Conservation (phyloP, 2,888 invertebrate genomes). For the Drosophila parthenogenetica region DNA sequence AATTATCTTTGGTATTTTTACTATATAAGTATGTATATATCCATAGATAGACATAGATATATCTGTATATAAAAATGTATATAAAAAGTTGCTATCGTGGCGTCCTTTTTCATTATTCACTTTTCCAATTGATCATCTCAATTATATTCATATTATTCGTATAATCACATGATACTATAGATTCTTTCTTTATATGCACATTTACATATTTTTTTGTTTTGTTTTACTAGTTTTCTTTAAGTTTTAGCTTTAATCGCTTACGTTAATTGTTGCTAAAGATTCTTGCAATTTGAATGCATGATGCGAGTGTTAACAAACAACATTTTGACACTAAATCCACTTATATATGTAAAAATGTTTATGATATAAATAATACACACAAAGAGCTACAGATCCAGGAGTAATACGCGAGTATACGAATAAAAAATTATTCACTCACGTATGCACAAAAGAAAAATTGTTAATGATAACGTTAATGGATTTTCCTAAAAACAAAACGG, state of each 20-base stretch:
- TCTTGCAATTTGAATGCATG: slow-evolving; percentile 48
- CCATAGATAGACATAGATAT: slow-evolving; percentile 43
- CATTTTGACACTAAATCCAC: slow-evolving; percentile 63
- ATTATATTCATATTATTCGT: slow-evolving; percentile 44
- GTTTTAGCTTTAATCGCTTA: slow-evolving; percentile 54
- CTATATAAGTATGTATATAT: slow-evolving; percentile 64
- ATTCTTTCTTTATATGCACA: slow-evolving; percentile 61
- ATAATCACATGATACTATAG: slow-evolving; percentile 73
- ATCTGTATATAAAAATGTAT: slow-evolving; percentile 49
- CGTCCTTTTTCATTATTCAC: slow-evolving; percentile 28
- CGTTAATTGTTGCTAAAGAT: slow-evolving; percentile 68
- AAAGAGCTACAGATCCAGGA: slow-evolving; percentile 60
- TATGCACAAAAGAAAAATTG: slow-evolving; percentile 26
- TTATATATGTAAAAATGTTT: slow-evolving; percentile 65
- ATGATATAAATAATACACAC: slow-evolving; percentile 68
- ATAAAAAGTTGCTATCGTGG: slow-evolving; percentile 63
- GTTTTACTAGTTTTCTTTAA: slow-evolving; percentile 24
- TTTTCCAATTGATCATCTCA: slow-evolving; percentile 38
- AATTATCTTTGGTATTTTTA: slow-evolving; percentile 79
- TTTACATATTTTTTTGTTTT: slow-evolving; percentile 44
- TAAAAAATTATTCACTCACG: slow-evolving; percentile 44
- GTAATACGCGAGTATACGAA: slow-evolving; percentile 49
- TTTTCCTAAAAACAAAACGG: slow-evolving; percentile 57
- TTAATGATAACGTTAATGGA: slow-evolving; percentile 55
- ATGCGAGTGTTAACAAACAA: slow-evolving; percentile 64